A percentile compares a stretch with the other conserved stretches of the same genome.
These are phyloP conservation scores for Candidula unifasciata DNA, from an alignment of 2,888 invertebrate species.

Conservation along the genomic window DNA sequence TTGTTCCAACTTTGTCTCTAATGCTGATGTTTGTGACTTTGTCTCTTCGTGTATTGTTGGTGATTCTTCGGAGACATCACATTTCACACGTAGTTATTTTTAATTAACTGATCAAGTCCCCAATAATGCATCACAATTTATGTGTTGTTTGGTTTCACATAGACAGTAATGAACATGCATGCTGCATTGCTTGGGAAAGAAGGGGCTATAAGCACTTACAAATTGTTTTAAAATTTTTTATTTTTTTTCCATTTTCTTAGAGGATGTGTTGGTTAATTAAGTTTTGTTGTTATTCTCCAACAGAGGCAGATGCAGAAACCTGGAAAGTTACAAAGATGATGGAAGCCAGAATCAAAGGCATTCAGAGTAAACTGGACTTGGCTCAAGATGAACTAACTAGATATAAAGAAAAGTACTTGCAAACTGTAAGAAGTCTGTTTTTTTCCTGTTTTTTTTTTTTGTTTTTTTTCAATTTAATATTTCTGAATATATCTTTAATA, in stretches of 20 bases:
- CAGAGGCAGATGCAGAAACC: conserved; percentile 62
- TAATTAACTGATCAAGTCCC: too few species aligned
- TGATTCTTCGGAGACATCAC: too few species aligned
- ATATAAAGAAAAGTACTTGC: conserved; percentile 62
- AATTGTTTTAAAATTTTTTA: background rate
- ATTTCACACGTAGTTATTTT: too few species aligned
- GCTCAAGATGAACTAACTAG: conserved; percentile 61
- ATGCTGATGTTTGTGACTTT: too few species aligned
- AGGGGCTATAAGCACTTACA: background rate
- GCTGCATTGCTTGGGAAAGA: too few species aligned
- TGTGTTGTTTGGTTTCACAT: too few species aligned
- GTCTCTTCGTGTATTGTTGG: too few species aligned
- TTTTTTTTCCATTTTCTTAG: too few species aligned
- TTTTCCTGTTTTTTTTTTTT: background rate
- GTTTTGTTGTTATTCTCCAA: conserved; percentile 7
- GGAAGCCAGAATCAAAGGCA: conserved; percentile 61
- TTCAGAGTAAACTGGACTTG: conserved; percentile 61
- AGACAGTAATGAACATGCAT: too few species aligned
- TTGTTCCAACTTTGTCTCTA: too few species aligned
- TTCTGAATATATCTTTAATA: background rate
- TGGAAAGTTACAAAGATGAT: conserved; percentile 56
- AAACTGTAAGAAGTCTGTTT: conserved; percentile 55
- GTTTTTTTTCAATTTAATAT: background rate
- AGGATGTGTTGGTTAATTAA: too few species aligned
- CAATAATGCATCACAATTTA: too few species aligned